Base-by-base conservation (phyloP, 1,140 invertebrate genomes). In the Lordiphosa collinella region DNA sequence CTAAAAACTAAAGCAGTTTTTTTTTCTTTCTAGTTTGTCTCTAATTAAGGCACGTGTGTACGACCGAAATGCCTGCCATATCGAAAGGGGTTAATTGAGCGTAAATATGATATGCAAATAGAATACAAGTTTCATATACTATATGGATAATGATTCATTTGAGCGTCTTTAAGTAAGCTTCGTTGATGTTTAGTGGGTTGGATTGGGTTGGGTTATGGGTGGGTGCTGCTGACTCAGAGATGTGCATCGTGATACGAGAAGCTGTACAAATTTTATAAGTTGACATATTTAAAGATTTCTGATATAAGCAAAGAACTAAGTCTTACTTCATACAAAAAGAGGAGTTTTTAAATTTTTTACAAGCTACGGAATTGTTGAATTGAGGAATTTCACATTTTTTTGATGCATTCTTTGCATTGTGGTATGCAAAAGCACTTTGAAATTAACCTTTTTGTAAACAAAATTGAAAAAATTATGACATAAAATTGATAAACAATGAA, bases 11-110 rank as follows among this genome's bases (percentile, higher is more conserved):
- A 29, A 18, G 18, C 18, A 18, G 18, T 18, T 18, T 25, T 43
- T 56, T 66, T 38, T 48, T n/a, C n/a, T 34, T 43, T 56, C 49
- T 44, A 62, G 54, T 52, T 25, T 62, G 34, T 84, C 22, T 78
- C 56, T 84, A 84, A 84, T 82, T 84, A 82, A 82, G 78, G 78
- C 78, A 82, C 78, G 56, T 62, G 52, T 67, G 60, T 70, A 52
- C 44, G 37, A 56, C 37, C 63, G 32, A 55, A 65, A 40, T 65
- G 60, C 66, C 72, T 61, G 75, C 74, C 59, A 65, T 41, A 41
- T 48, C 12, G 36, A 43, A 58, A 66, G 64, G 43, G 62, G 76
- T 76, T 76, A 82, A 82, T 82, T 82, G 71, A 84, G 76, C 76
- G 72, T 68, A 72, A 68, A 82, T 76, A 67, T 34, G 36, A 10